These are phyloP conservation scores for Bursaphelenchus mucronatus DNA, from an alignment of 1,140 invertebrate species.

Conservation along the genomic window DNA sequence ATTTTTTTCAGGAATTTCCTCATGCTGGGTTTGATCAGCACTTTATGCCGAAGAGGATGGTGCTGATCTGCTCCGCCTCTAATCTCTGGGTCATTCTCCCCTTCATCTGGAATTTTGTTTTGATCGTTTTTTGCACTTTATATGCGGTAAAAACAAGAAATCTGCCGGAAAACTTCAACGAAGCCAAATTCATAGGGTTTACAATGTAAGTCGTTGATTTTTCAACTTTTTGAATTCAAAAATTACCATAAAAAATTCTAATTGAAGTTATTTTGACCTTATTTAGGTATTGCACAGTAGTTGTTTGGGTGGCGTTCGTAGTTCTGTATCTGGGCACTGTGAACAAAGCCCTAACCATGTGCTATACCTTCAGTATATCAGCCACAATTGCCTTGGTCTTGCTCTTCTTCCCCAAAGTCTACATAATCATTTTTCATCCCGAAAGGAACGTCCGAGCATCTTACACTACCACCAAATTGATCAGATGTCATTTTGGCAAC, in stretches of 20 bases:
- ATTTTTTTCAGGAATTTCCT: slow-evolving; percentile 66
- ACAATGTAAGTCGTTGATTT: slow-evolving; percentile 62
- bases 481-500: slow-evolving; percentile 73
- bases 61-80: slow-evolving; percentile 53
- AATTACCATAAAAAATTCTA: neutral
- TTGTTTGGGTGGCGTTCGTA: slow-evolving; percentile 82
- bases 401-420: slow-evolving; percentile 75
- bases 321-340: slow-evolving; percentile 77
- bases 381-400: slow-evolving; percentile 73
- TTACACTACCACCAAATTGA: slow-evolving; percentile 74
- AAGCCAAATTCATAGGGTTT: slow-evolving; percentile 77
- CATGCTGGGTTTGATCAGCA: slow-evolving; percentile 62
- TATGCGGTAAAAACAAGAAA: slow-evolving; percentile 81
- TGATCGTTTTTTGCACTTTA: slow-evolving; percentile 75
- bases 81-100: slow-evolving; percentile 70
- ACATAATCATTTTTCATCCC: slow-evolving; percentile 73
- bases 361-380: slow-evolving; percentile 65
- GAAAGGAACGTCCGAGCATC: slow-evolving; percentile 74
- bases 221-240: neutral
- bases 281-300: slow-evolving; percentile 77
- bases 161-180: slow-evolving; percentile 82
- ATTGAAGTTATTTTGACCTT: neutral
- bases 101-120: slow-evolving; percentile 73
- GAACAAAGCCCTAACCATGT: slow-evolving; percentile 68
- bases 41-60: slow-evolving; percentile 46